These are phyloP conservation scores for Macrotus californicus DNA, from an alignment of 2,113 vertebrate genomes.

Conservation along the genomic window DNA sequence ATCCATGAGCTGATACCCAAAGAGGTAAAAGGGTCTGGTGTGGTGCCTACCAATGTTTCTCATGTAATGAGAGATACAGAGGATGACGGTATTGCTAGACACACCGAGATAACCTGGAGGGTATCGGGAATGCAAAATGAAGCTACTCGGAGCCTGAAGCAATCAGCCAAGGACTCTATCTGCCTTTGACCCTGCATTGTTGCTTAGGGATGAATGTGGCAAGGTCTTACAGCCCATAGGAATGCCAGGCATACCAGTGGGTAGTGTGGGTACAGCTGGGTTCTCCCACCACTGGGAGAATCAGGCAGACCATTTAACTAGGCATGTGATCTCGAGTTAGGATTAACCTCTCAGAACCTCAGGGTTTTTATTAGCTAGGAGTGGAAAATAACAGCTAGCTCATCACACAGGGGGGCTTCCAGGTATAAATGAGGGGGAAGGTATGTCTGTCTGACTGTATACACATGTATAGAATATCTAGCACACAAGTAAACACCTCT, in stretches of 20 bases:
- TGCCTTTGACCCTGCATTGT: background rate
- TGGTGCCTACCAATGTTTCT: background rate
- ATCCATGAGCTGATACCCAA: background rate
- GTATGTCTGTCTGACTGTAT: background rate
- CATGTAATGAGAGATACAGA: background rate
- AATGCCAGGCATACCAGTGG: background rate
- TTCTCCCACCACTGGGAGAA: background rate
- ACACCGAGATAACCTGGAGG: background rate
- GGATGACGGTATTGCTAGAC: background rate
- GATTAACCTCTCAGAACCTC: background rate
- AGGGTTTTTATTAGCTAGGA: background rate
- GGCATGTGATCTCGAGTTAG: background rate
- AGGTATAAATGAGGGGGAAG: background rate
- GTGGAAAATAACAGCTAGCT: background rate
- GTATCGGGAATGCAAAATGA: background rate
- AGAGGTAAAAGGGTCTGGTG: background rate
- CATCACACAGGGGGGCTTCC: background rate
- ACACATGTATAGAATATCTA: background rate
- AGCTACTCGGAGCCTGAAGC: background rate
- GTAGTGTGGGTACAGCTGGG: background rate
- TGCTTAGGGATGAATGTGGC: background rate
- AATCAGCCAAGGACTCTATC: background rate
- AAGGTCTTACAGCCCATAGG: fast-evolving
- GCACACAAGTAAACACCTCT: background rate
- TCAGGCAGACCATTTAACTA: background rate